Base-by-base conservation (phyloP, 2,113 vertebrate species). In the Acinonyx jubatus region DNA sequence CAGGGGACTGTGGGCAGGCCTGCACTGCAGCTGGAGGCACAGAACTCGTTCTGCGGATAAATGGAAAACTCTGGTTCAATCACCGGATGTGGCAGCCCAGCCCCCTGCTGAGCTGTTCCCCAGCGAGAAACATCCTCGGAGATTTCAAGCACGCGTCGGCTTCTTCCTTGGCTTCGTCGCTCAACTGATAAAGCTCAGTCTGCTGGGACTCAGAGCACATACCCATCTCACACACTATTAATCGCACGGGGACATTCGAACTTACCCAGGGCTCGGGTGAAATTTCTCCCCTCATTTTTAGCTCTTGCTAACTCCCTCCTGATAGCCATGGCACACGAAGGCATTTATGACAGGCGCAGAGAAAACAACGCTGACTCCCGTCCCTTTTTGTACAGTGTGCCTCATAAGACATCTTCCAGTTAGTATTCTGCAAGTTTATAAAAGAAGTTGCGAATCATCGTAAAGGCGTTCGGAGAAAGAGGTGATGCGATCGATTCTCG, bases 11-110 rank as follows among this genome's bases (percentile, higher is more conserved):
- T 23, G 98, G 69, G 86, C 91, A 94, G 95, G 96, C 97, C 97
- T 97, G 98, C 94, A 19, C 94, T 87, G 97, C 86, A 57, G 95
- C 96, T 5, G 97, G 96, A 84, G 25, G 65, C 87, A 96, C 96
- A 98, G 97, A 97, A 97, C 95, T 97, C n/a, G 50, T 87, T 97
- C 98, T 98, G 98, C 89, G 95, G 92, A 98, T 92, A 98, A 91
- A 98, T 45, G 97, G 97, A 98, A 98, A 98, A 97, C 96, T 94
- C 96, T 65, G 29, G 96, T 96, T 98, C 97, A 98, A 88, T 82
- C 41, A 74, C 94, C n/a, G 21, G 87, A 23, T 74, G 69, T 86
- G 90, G 55, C n/a, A 7, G 65, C 65, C 65, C 55, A 80, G 80
- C 41, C 84, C 29, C 65, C 73, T 18, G 45, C 89, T 48, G 91